Base-by-base conservation (phyloP, 2,888 invertebrate species). In the Eudemis profundana region DNA sequence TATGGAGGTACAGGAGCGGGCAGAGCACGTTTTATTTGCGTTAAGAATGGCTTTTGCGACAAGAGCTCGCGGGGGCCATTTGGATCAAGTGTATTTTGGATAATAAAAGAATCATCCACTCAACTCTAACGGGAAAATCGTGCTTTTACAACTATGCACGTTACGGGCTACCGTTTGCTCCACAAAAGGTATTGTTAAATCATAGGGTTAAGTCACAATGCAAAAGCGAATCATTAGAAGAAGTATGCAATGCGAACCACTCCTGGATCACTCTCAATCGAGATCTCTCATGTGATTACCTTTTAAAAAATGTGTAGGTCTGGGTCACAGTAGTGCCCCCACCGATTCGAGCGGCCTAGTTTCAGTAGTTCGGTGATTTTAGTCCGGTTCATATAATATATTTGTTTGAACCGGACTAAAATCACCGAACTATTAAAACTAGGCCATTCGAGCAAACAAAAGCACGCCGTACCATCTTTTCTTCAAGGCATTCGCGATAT, bases 81-180 rank as follows among this genome's bases (percentile, higher is more conserved):
- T 78, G 81, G 81, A 81, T 84, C 79, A 78, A 79, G 79, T 78
- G 80, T 82, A 81, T 86, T 83, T 84, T 83, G 79, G 74, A 83
- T 85, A 81, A 85, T 85, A 85, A 84, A 83, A 81, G 82, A 84
- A 82, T 82, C 79, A 83, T 79, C 81, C 81, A 81, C 78, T 83
- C 72, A 74, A 70, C 70, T 73, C 70, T 74, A 75, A 77, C 76
- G 76, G 78, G 79, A 79, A 77, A 76, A 77, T 74, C 77, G 74
- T 73, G 57, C 56, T 56, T 19, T n/a, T 29, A 56, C 23, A 15
- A 56, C 42, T 56, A 42, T 42, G 56, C 42, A 27, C 27, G 27
- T 1, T 17, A 27, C 12, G 14, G 4, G 21, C 12, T 7, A 15
- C 15, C 5, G 12, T 21, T 19, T 19, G 19, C 12, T 44, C 12